Evolutionary conservation across 2,113 vertebrate species (phyloP).

Genomic region (Oryzias celebensis): DNA sequence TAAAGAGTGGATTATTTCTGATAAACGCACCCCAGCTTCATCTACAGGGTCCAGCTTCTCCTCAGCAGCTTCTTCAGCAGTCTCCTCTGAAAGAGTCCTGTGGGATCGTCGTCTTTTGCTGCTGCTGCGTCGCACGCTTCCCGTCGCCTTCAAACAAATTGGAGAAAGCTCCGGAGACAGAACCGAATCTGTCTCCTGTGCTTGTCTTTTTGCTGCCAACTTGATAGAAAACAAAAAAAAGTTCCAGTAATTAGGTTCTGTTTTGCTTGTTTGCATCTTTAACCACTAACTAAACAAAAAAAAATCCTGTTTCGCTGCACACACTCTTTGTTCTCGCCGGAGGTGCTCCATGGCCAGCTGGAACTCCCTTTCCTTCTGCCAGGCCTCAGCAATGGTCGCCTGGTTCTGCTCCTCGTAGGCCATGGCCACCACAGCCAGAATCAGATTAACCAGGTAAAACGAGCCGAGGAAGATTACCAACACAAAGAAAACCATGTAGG

Average conservation of each 20-base stretch:
- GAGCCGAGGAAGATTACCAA: conserved; percentile 98
- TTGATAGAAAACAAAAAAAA: conserved; percentile 16
- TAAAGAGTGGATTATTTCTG: neutral
- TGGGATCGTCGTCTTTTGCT: conserved; percentile 80
- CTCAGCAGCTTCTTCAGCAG: conserved; percentile 72
- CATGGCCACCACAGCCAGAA: conserved; percentile 98
- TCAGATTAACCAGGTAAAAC: conserved; percentile 96
- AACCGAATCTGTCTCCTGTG: conserved; percentile 78
- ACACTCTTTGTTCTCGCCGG: conserved; percentile 90
- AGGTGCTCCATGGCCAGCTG: conserved; percentile 94
- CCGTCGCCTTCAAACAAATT: conserved; percentile 72
- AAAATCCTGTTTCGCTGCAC: neutral
- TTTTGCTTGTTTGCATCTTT: neutral
- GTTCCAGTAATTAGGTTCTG: neutral
- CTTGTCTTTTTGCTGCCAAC: conserved; percentile 83
- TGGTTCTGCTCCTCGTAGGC: conserved; percentile 99
- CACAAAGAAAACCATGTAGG: conserved; percentile 99
- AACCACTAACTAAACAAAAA: neutral
- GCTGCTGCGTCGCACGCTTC: conserved; percentile 77
- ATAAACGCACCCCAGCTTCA: conserved; percentile 61
- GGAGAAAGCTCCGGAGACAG: conserved; percentile 84
- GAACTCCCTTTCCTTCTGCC: conserved; percentile 94
- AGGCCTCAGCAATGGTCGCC: conserved; percentile 95
- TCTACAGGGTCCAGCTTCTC: conserved; percentile 69
- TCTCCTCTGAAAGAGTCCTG: conserved; percentile 80